Conservation (phyloP, 2,888 invertebrate genomes). For the Lycia hirtaria region DNA sequence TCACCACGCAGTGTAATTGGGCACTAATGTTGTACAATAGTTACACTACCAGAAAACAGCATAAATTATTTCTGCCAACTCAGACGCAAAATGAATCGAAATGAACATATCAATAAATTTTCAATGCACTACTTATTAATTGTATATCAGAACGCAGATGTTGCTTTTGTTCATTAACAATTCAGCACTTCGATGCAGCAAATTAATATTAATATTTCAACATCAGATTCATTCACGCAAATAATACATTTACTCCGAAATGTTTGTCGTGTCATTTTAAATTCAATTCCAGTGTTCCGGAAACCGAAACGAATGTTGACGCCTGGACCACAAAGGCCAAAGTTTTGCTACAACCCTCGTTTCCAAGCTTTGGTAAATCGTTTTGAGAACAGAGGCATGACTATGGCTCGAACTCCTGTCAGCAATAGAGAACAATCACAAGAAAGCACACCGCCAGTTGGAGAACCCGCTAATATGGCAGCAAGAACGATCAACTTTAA, state of each 20-base stretch:
- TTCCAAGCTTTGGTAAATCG: constrained; percentile 79
- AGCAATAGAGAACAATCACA: constrained; percentile 57
- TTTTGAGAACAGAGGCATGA: constrained; percentile 69
- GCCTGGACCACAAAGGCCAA: constrained; percentile 74
- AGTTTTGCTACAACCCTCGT: constrained; percentile 68
- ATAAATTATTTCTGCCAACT: no score
- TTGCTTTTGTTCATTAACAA: constrained; percentile 10
- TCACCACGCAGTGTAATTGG: no score
- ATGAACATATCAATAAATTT: background rate
- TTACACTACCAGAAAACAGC: no score
- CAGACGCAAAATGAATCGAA: background rate
- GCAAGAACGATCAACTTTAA: constrained; percentile 80
- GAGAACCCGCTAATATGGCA: constrained; percentile 63
- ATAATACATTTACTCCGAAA: background rate
- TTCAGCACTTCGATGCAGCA: constrained; percentile 13
- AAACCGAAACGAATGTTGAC: constrained; percentile 80
- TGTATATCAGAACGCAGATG: constrained; percentile 8
- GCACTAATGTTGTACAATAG: no score
- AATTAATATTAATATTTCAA: constrained; percentile 14
- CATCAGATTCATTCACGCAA: constrained; percentile 2
- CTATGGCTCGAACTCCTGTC: constrained; percentile 66
- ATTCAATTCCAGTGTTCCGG: constrained; percentile 62
- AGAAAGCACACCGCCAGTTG: constrained; percentile 70
- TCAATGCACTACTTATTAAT: constrained; percentile 8
- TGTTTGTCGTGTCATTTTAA: constrained; percentile 36